phyloP scores from a whole-genome alignment of 2,888 invertebrate species.

The Lasioglossum villosulum region DNA sequence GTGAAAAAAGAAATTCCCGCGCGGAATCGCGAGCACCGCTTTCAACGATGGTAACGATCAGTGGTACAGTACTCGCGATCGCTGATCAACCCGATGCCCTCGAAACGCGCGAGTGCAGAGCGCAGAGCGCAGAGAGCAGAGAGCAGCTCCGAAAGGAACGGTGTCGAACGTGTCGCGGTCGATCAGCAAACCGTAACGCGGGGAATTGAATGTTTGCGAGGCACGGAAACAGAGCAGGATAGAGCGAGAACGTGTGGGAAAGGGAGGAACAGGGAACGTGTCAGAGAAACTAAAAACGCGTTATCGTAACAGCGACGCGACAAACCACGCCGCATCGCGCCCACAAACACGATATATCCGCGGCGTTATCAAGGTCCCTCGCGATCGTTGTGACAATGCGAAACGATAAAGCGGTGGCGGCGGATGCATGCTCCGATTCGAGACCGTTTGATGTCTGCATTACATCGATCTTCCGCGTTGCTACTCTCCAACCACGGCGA shows the following conservation, averaged over 20 bases:
- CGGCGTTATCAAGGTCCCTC: conserved; percentile 58
- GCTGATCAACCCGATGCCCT: conserved; percentile 18
- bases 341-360: conserved; percentile 37
- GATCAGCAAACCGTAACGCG: conserved; percentile 49
- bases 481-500: background rate
- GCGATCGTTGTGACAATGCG: conserved; percentile 55
- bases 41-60: conserved; percentile 8
- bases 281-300: conserved; percentile 53
- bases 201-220: conserved; percentile 53
- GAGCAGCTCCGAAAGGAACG: conserved; percentile 21
- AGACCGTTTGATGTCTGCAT: conserved; percentile 51
- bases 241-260: background rate
- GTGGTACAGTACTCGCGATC: background rate
- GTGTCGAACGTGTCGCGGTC: conserved; percentile 35
- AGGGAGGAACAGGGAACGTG: conserved; percentile 2
- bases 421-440: conserved; percentile 65
- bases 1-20: background rate
- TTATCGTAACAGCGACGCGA: conserved; percentile 43
- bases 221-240: background rate
- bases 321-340: conserved; percentile 7
- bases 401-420: conserved; percentile 63
- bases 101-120: background rate
- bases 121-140: background rate
- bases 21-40: background rate
- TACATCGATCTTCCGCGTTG: conserved; percentile 51